Evolutionary conservation across 2,113 vertebrate species (phyloP).

Genomic region (Dasyurus viverrinus): DNA sequence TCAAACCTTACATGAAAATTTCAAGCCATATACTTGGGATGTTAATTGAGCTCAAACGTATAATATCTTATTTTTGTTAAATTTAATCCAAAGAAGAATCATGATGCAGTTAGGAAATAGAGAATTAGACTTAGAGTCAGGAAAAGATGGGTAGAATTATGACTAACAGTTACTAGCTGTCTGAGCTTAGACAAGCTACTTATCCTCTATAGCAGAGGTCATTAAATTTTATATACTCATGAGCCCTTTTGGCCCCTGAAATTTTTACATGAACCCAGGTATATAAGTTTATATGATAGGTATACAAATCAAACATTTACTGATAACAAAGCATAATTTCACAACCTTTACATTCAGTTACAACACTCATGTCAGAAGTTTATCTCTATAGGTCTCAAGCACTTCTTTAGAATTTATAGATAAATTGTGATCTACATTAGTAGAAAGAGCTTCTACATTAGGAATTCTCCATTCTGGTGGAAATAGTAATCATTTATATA

Average conservation of each 20-base stretch:
- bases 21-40: neutral
- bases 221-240: too few species aligned
- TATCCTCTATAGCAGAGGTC: neutral
- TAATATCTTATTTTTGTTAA: neutral
- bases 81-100: neutral
- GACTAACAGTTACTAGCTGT: neutral
- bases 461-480: neutral
- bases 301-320: too few species aligned
- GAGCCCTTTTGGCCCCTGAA: too few species aligned
- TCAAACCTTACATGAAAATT: neutral
- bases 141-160: neutral
- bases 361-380: too few species aligned
- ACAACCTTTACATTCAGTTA: too few species aligned
- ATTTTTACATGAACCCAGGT: too few species aligned
- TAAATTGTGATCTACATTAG: neutral
- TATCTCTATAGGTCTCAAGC: neutral
- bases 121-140: neutral
- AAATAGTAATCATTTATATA: neutral
- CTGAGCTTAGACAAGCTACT: neutral
- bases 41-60: neutral
- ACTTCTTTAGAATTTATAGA: neutral
- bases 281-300: too few species aligned
- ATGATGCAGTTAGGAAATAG: neutral
- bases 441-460: neutral
- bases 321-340: too few species aligned